Evolutionary conservation across 2,113 vertebrate genomes (phyloP), one percentile per base, ranked within the genome.

Genomic region (Hippocampus guttulatus): DNA sequence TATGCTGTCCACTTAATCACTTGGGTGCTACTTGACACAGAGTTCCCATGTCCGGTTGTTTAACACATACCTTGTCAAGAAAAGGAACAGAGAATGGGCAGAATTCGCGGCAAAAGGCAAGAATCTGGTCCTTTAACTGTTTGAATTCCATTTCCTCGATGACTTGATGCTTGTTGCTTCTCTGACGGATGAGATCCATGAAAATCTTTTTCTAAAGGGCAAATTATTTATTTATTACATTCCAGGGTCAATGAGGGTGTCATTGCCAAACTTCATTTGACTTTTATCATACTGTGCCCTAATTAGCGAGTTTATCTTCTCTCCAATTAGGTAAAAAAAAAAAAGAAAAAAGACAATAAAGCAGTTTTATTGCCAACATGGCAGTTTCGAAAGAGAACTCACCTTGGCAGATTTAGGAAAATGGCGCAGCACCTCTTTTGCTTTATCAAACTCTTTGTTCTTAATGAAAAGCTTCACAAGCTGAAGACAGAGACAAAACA

Each of bases 401-500:
- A 98, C 97, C 90, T 93, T 94, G 38, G 77, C 91, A 49, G 90
- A 82, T 85, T 90, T 92, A 1, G 92, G 89, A 72, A 95, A 92
- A 64, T 94, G 68, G 57, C 80, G 88, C 55, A 97, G 70, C 14
- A 95, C 88, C 67, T 90, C 85, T 25, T 87, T 85, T 45, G 96
- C 96, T 84, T 92, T 94, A 21, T 91, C 90, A 91, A 94, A 97
- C 51, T 94, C 75, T 11, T 81, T 81, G 41, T 94, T 92, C 81
- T 91, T 94, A 60, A 98, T 92, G 68, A 93, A 95, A 67, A 93
- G 80, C 8, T 91, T 88, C 62, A 97, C 86, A 25, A 95, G 92
- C 97, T 99, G 55, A 67, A 83, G 75, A 76, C 51, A 70, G 62
- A 73, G 69, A 74, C 41, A 64, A 57, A n/a, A 64, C 0, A 30